Evolutionary conservation across 2,113 vertebrate genomes (phyloP), one percentile per base, ranked within the genome.

Genomic region (Festucalex cinctus): DNA sequence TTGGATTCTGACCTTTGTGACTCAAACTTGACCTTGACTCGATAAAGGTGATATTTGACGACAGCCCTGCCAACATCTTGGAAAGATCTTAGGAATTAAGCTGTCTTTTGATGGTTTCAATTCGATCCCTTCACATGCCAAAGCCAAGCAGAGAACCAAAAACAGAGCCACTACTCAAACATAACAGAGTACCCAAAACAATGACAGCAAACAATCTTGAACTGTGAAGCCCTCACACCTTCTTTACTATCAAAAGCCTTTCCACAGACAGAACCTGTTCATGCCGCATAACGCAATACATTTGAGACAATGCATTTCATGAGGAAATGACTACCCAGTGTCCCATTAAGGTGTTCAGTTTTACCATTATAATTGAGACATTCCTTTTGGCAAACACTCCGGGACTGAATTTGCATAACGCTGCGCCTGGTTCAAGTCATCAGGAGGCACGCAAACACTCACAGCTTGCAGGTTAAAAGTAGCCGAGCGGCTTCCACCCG

Each of bases 401-500:
- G 14, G 56, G 39, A 60, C 43, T 62, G 59, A 66, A 65, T 75
- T 73, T 71, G 43, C 69, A 56, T 63, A 41, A 74, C 75, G 66
- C 41, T 13, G 44, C 9, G 6, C 64, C 39, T 46, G 69, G 70
- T 62, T 66, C 41, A 65, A 32, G 59, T 59, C 65, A 49, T 19
- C 24, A 46, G 64, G 64, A 16, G 8, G 13, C 48, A 37, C 65
- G 51, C 57, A 39, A 51, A 49, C 49, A 20, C 28, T 28, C 67
- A n/a, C 44, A 62, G 68, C 58, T 75, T 6, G 68, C 74, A 69
- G 72, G 70, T 75, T 74, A 70, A 63, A 49, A 44, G 46, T 56
- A 43, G 56, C 17, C 44, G 71, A 84, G 75, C 75, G 35, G 73
- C 68, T 80, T 83, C 83, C 66, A 86, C 77, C 44, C 82, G 78